Base-by-base conservation (phyloP, 2,113 vertebrate genomes). In the Piaya cayana region DNA sequence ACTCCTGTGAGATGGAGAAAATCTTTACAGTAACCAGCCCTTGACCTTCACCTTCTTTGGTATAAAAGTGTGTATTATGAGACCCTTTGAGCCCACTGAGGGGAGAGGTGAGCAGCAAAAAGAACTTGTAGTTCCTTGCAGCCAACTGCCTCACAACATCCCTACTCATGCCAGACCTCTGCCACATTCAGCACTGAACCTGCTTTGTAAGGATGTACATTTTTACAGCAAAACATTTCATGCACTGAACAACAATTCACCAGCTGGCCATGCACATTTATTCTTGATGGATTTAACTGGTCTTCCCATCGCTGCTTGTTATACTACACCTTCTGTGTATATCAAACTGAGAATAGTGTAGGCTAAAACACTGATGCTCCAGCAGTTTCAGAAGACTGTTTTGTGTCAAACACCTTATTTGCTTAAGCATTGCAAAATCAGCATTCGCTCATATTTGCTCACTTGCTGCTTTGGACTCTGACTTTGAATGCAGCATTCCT, bases 81-180 rank as follows among this genome's bases (percentile, higher is more conserved):
- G 15, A 39, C 2, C 17, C 7, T 45, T 34, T 45, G 52, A 78
- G 43, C 8, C 21, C 18, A 71, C 5, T 30, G 56, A 55, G 3
- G 13, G 21, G 30, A 50, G 5, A 19, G 9, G 10, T 34, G 25
- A 64, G 11, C 19, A 56, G 67, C 6, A 60, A 87, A 90, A 78
- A 0, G 1, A 29, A 2, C 27, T 58, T 8, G 4, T 11, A 30
- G 29, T 89, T 65, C 3, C 4, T 75, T 43, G 25, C 58, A 75
- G 32, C 10, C 10, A 82, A 8, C 2, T 18, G 12, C 26, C 2
- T 49, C 67, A 15, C 15, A 34, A 34, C 0, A 1, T 47, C 23
- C 18, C 21, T 45, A 23, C 22, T 63, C 1, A 0, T 63, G 18
- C 8, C 26, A 67, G 59, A 32, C 9, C 15, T 50, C 42, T 81